Evolutionary conservation across 30 jellyfish, hydroid and myxozoan species (phyloP), one percentile per base, ranked within the genome.

Genomic region (Cassiopea xamachana): DNA sequence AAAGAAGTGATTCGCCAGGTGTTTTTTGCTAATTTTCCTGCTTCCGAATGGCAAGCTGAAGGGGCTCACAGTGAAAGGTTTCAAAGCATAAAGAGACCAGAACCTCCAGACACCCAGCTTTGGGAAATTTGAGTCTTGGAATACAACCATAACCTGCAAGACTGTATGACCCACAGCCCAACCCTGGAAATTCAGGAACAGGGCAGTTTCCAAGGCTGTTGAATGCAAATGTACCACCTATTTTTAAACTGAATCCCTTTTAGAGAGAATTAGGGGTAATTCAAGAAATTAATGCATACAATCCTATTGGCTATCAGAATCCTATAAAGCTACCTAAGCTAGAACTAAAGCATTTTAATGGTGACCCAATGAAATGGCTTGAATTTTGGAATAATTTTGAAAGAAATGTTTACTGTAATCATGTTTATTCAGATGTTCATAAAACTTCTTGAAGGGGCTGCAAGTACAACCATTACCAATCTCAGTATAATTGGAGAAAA

Each of bases 361-460:
- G 92, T 39, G 86, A 84, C 49, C 92, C 91, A 67, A 82, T 82
- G 91, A 82, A 82, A 48, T 82, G 91, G 91, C 48, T 82, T 4
- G 91, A 82, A 83, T 82, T 82, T 39, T 82, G 83, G 91, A 74
- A 82, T 7, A 82, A 69, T 46, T 82, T 82, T 50, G 59, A 82
- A n/a, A 62, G 83, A 67, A 82, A 82, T 82, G 91, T 82, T 27
- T 83, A 82, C 48, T 48, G 48, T 45, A 82, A 82, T 82, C 82
- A 48, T 1, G 83, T 50, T n/a, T 82, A 61, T 43, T 46, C 91
- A 2, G 91, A 82, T 69, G 91, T 82, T 18, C 91, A 82, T 55
- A 82, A 82, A 82, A 82, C 68, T 80, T 82, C 91, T 82, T 13
- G 91, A 82, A 59, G 91, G 91, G 2, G 62, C 91, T 12, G 91